Evolutionary conservation across 2,888 invertebrate genomes (phyloP).

Genomic region (Molorchus minor): DNA sequence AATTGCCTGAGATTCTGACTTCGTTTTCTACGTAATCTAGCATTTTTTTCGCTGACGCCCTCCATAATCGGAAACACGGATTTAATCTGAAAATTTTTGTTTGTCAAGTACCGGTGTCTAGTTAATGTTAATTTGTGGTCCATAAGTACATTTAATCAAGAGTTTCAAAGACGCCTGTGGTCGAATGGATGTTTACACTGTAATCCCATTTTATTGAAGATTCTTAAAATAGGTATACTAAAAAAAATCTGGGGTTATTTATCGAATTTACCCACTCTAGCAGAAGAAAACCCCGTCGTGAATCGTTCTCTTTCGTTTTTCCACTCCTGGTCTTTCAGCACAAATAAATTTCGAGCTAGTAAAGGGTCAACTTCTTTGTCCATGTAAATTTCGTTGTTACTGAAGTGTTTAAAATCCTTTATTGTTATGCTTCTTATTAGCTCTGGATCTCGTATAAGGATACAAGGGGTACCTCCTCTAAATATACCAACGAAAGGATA

Average conservation of each 20-base stretch:
- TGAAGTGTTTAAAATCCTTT: slow-evolving; percentile 57
- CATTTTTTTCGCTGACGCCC: slow-evolving; percentile 61
- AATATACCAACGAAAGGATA: slow-evolving; percentile 56
- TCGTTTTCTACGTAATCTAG: slow-evolving; percentile 58
- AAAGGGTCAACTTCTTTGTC: slow-evolving; percentile 63
- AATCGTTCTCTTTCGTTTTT: slow-evolving; percentile 53
- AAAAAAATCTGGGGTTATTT: no score
- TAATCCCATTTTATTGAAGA: no score
- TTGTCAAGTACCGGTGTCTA: no score
- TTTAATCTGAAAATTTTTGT: slow-evolving; percentile 62
- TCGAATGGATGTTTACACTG: no score
- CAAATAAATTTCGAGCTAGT: slow-evolving; percentile 63
- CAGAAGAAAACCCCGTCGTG: slow-evolving; percentile 51
- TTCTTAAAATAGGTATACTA: no score
- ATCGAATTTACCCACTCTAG: no score
- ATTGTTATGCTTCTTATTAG: slow-evolving; percentile 53
- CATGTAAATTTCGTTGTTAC: slow-evolving; percentile 55
- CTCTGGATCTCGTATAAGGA: slow-evolving; percentile 55
- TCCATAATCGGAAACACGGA: slow-evolving; percentile 63
- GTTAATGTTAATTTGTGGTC: no score
- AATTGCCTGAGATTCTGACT: slow-evolving; percentile 35
- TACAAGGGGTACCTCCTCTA: slow-evolving; percentile 49
- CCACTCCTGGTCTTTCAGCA: slow-evolving; percentile 63
- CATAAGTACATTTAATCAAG: no score
- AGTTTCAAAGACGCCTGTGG: no score